A percentile compares a stretch with the other conserved stretches of the same genome.
Conservation (phyloP, 2,113 vertebrate species). For the Petaurus breviceps region DNA sequence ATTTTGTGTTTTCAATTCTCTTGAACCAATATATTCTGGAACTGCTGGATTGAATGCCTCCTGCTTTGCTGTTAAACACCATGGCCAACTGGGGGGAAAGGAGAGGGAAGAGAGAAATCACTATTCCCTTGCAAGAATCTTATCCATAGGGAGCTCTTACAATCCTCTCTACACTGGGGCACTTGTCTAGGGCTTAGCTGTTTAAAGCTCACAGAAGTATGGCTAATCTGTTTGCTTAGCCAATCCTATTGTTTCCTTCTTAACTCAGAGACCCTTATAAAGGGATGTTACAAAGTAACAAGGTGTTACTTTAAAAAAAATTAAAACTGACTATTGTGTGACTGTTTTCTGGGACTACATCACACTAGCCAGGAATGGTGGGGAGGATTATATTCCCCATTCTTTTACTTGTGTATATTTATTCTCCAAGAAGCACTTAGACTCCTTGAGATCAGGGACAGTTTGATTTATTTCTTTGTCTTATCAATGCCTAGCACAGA, state of each 20-base stretch:
- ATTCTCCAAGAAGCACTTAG: background rate
- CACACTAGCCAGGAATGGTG: background rate
- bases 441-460: background rate
- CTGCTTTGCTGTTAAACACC: background rate
- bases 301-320: background rate
- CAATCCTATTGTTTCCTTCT: background rate
- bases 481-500: background rate
- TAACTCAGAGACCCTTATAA: background rate
- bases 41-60: background rate
- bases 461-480: background rate
- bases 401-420: background rate
- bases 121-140: background rate
- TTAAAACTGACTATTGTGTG: background rate
- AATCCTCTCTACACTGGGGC: background rate
- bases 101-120: background rate
- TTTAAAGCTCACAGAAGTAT: background rate
- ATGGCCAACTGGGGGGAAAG: background rate
- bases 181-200: background rate
- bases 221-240: background rate
- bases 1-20: background rate
- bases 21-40: background rate
- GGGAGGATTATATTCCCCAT: background rate
- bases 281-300: background rate
- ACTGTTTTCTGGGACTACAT: background rate
- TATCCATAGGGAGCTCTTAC: background rate